These are phyloP conservation scores for Olivierus martensii DNA, from an alignment of 1,140 invertebrate genomes.

Conservation along the genomic window DNA sequence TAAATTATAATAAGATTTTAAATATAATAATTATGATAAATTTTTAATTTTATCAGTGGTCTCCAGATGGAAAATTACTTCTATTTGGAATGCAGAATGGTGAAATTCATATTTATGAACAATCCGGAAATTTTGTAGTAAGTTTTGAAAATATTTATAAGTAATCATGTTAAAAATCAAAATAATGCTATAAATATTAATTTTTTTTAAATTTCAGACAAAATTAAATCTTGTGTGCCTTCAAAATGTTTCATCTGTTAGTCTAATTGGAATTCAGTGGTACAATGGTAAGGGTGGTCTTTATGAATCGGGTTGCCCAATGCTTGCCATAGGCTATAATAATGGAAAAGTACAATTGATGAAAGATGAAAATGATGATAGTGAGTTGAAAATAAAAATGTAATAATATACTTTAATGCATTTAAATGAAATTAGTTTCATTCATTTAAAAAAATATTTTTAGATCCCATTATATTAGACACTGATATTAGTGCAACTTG, in stretches of 20 bases:
- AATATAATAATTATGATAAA: too few species aligned
- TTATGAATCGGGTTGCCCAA: slow-evolving; percentile 56
- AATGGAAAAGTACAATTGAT: slow-evolving; percentile 76
- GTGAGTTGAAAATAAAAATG: slow-evolving; percentile 35
- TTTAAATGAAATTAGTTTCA: too few species aligned
- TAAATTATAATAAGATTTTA: too few species aligned
- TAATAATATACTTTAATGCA: too few species aligned
- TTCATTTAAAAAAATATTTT: slow-evolving; percentile 15
- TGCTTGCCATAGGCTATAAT: slow-evolving; percentile 72
- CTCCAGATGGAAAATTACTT: slow-evolving; percentile 77
- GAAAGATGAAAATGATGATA: slow-evolving; percentile 73
- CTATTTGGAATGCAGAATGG: slow-evolving; percentile 82
- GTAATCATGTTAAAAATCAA: too few species aligned
- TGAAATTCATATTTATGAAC: slow-evolving; percentile 89
- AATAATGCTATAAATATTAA: too few species aligned
- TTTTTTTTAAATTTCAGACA: slow-evolving; percentile 37
- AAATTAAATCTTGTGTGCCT: slow-evolving; percentile 48
- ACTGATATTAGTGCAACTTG: slow-evolving; percentile 66
- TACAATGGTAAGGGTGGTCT: slow-evolving; percentile 50
- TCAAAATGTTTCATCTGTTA: slow-evolving; percentile 30
- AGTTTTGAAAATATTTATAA: slow-evolving; percentile 16
- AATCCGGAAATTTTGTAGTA: slow-evolving; percentile 59
- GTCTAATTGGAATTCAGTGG: slow-evolving; percentile 68
- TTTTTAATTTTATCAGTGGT: too few species aligned
- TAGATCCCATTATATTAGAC: slow-evolving; percentile 40